phyloP scores from a whole-genome alignment of 1,140 invertebrate genomes.

The Orchesella cincta region DNA sequence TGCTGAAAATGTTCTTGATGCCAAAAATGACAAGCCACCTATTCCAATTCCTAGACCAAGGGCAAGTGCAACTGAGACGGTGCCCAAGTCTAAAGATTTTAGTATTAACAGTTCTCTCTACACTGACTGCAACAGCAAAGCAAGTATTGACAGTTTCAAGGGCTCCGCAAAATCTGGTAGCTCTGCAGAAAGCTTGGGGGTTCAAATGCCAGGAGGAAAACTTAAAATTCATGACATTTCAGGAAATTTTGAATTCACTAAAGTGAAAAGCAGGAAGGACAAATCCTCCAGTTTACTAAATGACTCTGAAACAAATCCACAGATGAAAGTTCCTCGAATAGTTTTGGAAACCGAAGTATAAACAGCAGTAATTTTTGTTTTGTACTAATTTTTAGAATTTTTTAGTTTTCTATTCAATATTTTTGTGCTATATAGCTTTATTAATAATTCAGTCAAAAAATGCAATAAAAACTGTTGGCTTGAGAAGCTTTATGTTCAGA shows the following conservation, averaged over 20 bases:
- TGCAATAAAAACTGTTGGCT: too few species aligned
- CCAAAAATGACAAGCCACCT: neutral
- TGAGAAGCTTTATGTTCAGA: too few species aligned
- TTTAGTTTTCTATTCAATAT: neutral
- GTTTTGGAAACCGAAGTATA: neutral
- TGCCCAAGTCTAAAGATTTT: neutral
- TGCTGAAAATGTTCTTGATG: constrained; percentile 9
- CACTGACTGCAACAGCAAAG: neutral
- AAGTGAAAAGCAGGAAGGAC: neutral
- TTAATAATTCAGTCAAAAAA: too few species aligned
- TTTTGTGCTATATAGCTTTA: neutral
- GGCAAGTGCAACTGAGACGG: neutral
- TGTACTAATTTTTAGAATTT: too few species aligned
- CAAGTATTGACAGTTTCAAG: neutral
- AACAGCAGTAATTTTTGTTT: too few species aligned
- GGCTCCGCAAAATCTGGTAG: neutral
- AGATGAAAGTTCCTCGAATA: neutral
- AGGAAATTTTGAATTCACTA: constrained; percentile 4
- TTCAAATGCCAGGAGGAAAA: neutral
- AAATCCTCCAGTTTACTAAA: neutral
- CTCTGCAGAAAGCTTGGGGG: neutral
- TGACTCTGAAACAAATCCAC: neutral
- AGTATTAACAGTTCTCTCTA: neutral
- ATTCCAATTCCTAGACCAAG: constrained; percentile 6
- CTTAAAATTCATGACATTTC: neutral